Conservation (phyloP, 2,888 invertebrate genomes). For the Cremastinae sp. region DNA sequence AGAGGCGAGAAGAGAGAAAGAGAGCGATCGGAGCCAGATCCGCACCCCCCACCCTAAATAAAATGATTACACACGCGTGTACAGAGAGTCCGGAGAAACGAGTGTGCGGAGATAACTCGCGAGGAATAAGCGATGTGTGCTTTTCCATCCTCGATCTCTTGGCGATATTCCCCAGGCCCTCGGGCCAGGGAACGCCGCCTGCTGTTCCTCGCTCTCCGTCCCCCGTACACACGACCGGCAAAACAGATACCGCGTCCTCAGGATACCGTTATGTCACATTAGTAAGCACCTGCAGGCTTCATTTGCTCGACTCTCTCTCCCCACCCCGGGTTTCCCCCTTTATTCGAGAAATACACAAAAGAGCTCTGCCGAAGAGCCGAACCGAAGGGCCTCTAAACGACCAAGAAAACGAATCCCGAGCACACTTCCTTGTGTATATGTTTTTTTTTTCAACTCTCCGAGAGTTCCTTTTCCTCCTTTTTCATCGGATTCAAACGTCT, state of each 20-base stretch:
- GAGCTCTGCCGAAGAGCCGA: background rate
- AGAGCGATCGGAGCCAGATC: conserved; percentile 45
- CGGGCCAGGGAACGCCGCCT: conserved; percentile 34
- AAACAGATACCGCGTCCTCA: conserved; percentile 70
- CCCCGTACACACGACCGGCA: conserved; percentile 62
- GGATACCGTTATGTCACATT: conserved; percentile 80
- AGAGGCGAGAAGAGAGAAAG: conserved; percentile 14
- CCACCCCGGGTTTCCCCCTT: conserved; percentile 14
- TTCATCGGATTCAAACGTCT: background rate
- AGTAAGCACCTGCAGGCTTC: conserved; percentile 77
- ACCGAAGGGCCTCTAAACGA: too few relatives aligned
- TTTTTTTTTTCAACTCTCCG: conserved; percentile 17
- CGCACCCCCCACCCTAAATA: conserved; percentile 68
- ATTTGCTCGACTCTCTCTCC: conserved; percentile 53
- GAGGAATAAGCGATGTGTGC: background rate
- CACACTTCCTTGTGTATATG: conserved; percentile 9
- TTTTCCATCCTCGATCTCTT: conserved; percentile 38
- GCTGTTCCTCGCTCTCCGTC: conserved; percentile 29
- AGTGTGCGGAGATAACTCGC: conserved; percentile 8
- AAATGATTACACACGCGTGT: conserved; percentile 73
- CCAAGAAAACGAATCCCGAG: conserved; percentile 12
- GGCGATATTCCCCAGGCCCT: conserved; percentile 31
- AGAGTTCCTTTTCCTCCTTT: too few relatives aligned
- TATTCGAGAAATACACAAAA: conserved; percentile 22
- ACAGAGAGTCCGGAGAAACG: conserved; percentile 68